phyloP scores from a whole-genome alignment of 2,113 vertebrate genomes.

The Lamprotornis superbus region DNA sequence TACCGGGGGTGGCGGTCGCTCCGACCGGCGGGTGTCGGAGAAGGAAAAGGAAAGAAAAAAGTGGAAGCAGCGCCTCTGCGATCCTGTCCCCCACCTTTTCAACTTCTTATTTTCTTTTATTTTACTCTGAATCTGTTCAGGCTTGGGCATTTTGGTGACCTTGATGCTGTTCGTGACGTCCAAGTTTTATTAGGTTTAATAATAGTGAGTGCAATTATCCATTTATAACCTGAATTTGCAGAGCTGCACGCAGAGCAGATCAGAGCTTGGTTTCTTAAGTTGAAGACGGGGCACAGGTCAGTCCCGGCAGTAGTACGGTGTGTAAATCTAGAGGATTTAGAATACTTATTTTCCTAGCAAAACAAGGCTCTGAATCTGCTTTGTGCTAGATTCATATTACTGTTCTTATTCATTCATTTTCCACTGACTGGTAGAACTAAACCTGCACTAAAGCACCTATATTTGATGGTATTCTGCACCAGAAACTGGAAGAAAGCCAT shows the following conservation, averaged over 20 bases:
- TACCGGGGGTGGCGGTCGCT: too few relatives aligned
- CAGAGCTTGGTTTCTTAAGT: neutral
- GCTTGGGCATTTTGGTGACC: neutral
- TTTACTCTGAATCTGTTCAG: neutral
- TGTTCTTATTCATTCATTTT: neutral
- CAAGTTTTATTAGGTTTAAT: neutral
- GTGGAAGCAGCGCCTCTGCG: neutral
- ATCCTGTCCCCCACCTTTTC: neutral
- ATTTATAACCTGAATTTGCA: neutral
- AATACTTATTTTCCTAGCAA: neutral
- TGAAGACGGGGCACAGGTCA: neutral
- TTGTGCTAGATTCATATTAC: neutral
- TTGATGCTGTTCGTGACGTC: neutral
- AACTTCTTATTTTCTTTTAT: neutral
- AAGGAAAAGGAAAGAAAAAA: neutral
- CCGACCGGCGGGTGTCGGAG: neutral
- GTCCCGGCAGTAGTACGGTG: neutral
- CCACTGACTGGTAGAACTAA: neutral
- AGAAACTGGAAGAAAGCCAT: neutral
- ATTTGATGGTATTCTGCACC: neutral
- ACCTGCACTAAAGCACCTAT: rapidly evolving
- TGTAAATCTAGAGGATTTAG: neutral
- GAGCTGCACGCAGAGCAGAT: neutral
- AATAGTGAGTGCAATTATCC: neutral
- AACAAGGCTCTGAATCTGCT: neutral